Conservation (phyloP, 2,113 vertebrate genomes). For the Fregetta grallaria region DNA sequence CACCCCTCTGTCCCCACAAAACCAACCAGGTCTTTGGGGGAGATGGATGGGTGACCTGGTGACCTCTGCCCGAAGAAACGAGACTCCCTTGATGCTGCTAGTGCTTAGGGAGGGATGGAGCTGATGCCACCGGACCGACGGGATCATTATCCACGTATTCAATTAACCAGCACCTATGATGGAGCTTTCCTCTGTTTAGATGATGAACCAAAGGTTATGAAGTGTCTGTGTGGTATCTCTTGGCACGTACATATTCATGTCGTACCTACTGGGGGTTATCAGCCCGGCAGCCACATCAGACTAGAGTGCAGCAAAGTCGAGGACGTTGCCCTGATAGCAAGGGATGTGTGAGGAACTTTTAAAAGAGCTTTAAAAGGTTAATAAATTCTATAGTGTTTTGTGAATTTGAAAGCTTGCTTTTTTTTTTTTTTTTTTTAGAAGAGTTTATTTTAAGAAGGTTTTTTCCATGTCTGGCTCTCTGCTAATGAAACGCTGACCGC, state of each 20-base stretch:
- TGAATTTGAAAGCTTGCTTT: neutral
- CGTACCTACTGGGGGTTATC: neutral
- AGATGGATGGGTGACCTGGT: neutral
- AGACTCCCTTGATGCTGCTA: neutral
- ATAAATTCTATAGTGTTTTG: neutral
- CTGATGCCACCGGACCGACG: neutral
- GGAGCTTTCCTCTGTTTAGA: neutral
- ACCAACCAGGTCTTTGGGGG: neutral
- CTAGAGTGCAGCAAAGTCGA: fast-evolving
- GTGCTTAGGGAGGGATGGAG: neutral
- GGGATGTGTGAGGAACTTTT: neutral
- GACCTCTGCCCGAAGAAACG: neutral
- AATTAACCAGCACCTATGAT: neutral
- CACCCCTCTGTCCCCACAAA: neutral
- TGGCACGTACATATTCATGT: neutral
- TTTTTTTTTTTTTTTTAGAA: neutral
- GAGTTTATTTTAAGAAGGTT: neutral
- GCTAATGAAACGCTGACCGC: neutral
- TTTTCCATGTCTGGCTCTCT: neutral
- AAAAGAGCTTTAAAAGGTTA: neutral
- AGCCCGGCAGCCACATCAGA: neutral
- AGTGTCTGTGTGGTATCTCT: neutral
- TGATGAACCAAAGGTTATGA: neutral
- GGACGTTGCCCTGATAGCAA: fast-evolving
- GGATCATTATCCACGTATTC: fast-evolving